Percentiles rank a stretch among this genome's conserved stretches.
These are phyloP conservation scores for Resseliella maxima DNA, from an alignment of 2,888 invertebrate genomes.

Conservation along the genomic window DNA sequence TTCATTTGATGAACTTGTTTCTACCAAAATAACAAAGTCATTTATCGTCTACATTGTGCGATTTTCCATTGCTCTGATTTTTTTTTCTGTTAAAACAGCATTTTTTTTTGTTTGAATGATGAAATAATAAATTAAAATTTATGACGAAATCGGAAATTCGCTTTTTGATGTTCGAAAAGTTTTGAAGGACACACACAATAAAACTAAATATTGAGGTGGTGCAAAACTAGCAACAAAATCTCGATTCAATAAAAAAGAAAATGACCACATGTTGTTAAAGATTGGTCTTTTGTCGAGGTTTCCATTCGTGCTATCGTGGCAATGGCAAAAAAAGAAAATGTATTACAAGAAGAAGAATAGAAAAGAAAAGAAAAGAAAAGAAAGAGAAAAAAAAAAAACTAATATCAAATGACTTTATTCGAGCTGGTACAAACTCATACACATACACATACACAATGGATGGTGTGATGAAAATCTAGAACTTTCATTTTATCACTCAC, in stretches of 20 bases:
- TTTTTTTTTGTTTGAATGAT: not conserved
- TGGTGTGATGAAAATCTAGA: not conserved
- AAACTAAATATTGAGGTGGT: not conserved
- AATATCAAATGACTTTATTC: slow-evolving; percentile 22
- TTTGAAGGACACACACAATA: slow-evolving; percentile 14
- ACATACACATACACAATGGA: not conserved
- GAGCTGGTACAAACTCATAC: too few relatives aligned
- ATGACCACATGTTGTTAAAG: slow-evolving; percentile 26
- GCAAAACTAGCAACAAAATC: not conserved
- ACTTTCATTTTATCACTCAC: slow-evolving; percentile 11
- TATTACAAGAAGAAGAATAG: not conserved
- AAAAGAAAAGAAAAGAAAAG: not conserved
- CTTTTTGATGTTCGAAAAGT: not conserved
- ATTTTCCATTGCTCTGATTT: not conserved
- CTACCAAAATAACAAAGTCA: not conserved
- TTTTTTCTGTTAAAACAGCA: not conserved
- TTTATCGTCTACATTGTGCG: not conserved
- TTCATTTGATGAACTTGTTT: not conserved
- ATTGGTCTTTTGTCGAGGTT: not conserved
- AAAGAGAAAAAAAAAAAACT: not conserved
- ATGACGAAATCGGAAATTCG: not conserved
- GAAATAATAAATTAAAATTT: slow-evolving; percentile 38
- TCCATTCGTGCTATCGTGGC: not conserved
- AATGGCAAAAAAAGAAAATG: not conserved
- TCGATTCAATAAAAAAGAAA: not conserved